Evolutionary conservation across 2,888 invertebrate genomes (phyloP), one percentile per base, ranked within the genome.

Genomic region (Rhamnusium bicolor): DNA sequence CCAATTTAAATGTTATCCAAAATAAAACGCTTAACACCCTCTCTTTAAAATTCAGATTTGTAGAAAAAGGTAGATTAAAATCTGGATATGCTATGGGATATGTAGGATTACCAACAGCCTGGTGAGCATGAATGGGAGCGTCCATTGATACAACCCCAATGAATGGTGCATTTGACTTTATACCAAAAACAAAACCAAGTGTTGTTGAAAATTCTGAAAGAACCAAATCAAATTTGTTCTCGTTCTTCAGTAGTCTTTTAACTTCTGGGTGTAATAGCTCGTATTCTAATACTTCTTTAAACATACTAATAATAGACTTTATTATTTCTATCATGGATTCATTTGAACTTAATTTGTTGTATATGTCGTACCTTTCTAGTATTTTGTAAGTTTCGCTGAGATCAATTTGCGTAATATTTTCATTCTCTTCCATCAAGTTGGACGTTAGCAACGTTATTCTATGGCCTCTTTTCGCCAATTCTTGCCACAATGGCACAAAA

Each of bases 381-480:
- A 77, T 71, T 7, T 81, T 77, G 56, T 89, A 88, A 0, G 87
- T 47, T 32, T 68, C 81, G 49, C 84, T 81, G 0, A 88, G 53
- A 76, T 88, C 86, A 32, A 90, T 86, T 79, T 90, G 87, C 2
- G 83, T 87, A 3, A 89, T 81, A 78, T 88, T 89, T 1, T 82
- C 76, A 0, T 80, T 66, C 56, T 89, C 87, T 19, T 87, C 86
- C 0, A 89, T 79, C 0, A 90, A 90, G 81, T 85, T 79, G 2
- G 86, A 81, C 0, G 91, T 90, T 24, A 90, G 51, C 0, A 90
- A 81, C 0, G 89, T 87, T 0, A 91, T 72, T 49, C 90, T 83
- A 71, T 91, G 91, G 5, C 90, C 24, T 24, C 24, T 24, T 24
- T 6, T 24, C 3, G 24, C 24, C 24, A 24, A 6, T 24, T 24